Evolutionary conservation across 2,888 invertebrate species (phyloP), one percentile per base, ranked within the genome.

Genomic region (Drosophila mayaguana): DNA sequence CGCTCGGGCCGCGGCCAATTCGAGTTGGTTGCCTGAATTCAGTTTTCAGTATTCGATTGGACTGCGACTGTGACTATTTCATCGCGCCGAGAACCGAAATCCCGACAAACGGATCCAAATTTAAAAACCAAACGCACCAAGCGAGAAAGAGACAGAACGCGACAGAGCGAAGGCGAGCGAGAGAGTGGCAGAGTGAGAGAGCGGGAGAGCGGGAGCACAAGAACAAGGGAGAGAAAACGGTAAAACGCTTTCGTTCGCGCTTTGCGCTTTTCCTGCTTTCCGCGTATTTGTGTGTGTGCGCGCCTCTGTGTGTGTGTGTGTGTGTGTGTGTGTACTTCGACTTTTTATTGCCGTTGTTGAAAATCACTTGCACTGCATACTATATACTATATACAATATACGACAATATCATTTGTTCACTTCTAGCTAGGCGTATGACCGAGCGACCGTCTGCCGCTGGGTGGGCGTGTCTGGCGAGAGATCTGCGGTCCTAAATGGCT

Each of bases 1-100:
- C 80, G 82, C 91, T 86, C 87, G 86, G 80, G 68, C 66, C 72
- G 78, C 81, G 77, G 76, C 84, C 90, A 88, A 90, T 83, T 91
- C 89, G 88, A 91, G 89, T 89, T 88, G 82, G 76, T 82, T 83
- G 90, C 83, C 85, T 90, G 86, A 90, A 90, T 88, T 91, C 91
- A 89, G 91, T 88, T 86, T 90, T 84, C 83, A 91, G 90, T 91
- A 84, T 81, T 75, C 88, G 63, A 84, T 85, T 90, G 88, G 89
- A 81, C 85, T 89, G 90, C 90, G 88, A 75, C 88, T 82, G 85
- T 55, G 81, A 78, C 75, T 76, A 78, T 72, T 80, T 78, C 72
- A 72, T 68, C 72, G 81, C 73, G 69, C 25, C 67, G 68, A 74
- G 66, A 83, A 69, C 73, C 79, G 68, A 74, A 71, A 83, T 72